Evolutionary conservation across 2,797 vertebrate genomes (phyloP).

Genomic region (Enteromius afrohamiltoni): DNA sequence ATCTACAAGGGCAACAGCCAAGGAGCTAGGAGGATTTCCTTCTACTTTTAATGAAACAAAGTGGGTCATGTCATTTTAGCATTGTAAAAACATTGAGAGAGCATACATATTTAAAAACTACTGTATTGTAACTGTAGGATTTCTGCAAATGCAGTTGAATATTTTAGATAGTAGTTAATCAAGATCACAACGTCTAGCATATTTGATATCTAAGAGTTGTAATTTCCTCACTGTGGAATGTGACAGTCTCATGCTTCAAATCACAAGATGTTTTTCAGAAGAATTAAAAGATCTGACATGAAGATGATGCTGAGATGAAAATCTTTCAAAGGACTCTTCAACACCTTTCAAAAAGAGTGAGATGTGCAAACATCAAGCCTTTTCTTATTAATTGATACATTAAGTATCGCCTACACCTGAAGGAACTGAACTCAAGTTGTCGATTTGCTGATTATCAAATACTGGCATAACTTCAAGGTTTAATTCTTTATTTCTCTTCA

Average conservation of each 20-base stretch:
- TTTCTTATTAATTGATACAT: neutral
- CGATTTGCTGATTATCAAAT: neutral
- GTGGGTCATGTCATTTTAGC: neutral
- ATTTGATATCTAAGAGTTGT: neutral
- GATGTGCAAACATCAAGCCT: neutral
- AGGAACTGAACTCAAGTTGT: neutral
- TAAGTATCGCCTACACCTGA: neutral
- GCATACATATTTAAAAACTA: neutral
- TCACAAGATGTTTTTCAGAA: neutral
- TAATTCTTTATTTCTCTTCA: neutral
- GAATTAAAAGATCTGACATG: neutral
- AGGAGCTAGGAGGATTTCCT: neutral
- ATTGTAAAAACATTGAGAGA: neutral
- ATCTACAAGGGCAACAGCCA: neutral
- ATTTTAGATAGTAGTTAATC: neutral
- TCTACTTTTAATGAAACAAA: neutral
- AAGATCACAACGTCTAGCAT: neutral
- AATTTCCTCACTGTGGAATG: neutral
- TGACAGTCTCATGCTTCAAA: neutral
- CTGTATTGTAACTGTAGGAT: too few relatives aligned
- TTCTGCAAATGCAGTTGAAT: neutral
- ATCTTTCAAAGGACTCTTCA: neutral
- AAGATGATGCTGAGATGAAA: neutral
- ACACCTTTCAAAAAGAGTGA: neutral
- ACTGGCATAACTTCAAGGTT: neutral